Evolutionary conservation across 2,113 vertebrate genomes (phyloP).

Genomic region (Hippoglossus stenolepis): DNA sequence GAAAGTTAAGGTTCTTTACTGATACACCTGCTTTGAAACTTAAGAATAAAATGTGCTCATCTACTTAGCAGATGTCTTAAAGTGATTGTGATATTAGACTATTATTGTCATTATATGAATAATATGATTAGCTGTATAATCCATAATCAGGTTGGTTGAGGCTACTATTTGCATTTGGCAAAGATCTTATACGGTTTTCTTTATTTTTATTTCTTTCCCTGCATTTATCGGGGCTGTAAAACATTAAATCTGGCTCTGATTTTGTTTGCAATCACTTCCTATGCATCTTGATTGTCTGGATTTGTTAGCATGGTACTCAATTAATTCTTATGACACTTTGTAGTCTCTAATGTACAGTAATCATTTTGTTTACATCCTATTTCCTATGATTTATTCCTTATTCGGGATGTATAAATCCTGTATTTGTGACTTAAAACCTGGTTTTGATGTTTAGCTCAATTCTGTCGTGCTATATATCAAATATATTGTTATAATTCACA

Average conservation of each 20-base stretch:
- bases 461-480: neutral
- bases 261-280: too few relatives aligned
- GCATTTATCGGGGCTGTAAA: too few relatives aligned
- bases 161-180: neutral
- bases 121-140: neutral
- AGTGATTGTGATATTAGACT: neutral
- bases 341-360: constrained; percentile 5
- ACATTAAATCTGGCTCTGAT: neutral
- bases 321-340: neutral
- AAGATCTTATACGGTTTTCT: too few relatives aligned
- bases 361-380: neutral
- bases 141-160: neutral
- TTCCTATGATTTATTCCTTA: neutral
- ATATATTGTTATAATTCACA: neutral
- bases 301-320: neutral
- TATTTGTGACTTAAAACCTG: too few relatives aligned
- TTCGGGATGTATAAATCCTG: too few relatives aligned
- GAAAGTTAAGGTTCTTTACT: neutral
- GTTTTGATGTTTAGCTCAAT: neutral
- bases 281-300: neutral
- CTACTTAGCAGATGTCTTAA: neutral
- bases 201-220: too few relatives aligned
- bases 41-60: neutral
- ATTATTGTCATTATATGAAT: neutral
- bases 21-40: neutral